Conservation (phyloP, 2,888 invertebrate genomes). For the Cecidostiba fungosa region DNA sequence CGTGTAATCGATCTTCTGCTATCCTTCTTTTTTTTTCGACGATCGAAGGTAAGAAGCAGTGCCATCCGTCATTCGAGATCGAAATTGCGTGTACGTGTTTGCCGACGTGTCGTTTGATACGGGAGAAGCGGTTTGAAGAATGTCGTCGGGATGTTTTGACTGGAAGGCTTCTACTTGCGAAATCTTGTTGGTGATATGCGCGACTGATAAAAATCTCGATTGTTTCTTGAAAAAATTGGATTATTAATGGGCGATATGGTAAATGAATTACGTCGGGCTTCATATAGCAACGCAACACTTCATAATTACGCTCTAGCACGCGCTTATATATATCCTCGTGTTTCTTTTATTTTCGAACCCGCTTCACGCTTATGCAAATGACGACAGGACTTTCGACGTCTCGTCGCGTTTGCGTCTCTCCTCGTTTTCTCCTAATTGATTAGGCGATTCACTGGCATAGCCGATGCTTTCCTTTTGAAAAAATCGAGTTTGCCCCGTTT, state of each 20-base stretch:
- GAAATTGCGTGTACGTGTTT: constrained; percentile 21
- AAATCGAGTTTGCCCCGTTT: too few relatives aligned
- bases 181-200: background rate
- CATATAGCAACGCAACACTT: background rate
- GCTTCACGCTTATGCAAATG: background rate
- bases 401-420: background rate
- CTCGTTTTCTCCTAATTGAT: constrained; percentile 3
- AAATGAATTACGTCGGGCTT: too few relatives aligned
- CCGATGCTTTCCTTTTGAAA: background rate
- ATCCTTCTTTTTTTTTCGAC: background rate
- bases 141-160: background rate
- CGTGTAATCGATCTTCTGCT: background rate
- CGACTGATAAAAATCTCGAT: background rate
- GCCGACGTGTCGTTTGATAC: background rate
- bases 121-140: background rate
- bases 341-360: too few relatives aligned
- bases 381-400: background rate
- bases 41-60: background rate
- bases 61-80: constrained; percentile 35
- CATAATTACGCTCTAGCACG: background rate
- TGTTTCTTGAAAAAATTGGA: background rate
- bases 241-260: background rate
- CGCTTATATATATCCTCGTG: too few relatives aligned
- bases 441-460: background rate
- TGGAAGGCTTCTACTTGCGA: too few relatives aligned